phyloP scores from a whole-genome alignment of 2,797 vertebrate genomes.

The Meriones psammophilus region DNA sequence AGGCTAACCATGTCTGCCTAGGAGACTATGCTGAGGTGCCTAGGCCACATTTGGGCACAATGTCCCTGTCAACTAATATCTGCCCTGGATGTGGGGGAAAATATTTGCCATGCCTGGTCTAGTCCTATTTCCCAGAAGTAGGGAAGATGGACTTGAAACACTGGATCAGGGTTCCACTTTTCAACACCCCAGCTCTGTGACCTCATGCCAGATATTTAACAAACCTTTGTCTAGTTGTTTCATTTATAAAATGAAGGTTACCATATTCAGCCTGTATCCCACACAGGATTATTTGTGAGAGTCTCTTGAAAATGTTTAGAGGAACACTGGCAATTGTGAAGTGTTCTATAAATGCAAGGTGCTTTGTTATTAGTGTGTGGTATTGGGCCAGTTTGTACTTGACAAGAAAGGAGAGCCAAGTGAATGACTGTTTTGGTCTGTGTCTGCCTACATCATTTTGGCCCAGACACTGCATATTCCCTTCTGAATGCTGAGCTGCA shows the following conservation, averaged over 20 bases:
- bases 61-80: neutral
- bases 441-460: neutral
- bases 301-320: slow-evolving; percentile 51
- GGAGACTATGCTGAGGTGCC: neutral
- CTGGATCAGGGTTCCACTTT: neutral
- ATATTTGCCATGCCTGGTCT: neutral
- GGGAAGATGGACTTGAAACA: neutral
- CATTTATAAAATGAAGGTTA: neutral
- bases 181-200: neutral
- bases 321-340: neutral
- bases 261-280: neutral
- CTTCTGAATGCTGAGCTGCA: neutral
- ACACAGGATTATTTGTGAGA: neutral
- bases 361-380: slow-evolving; percentile 60
- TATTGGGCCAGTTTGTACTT: slow-evolving; percentile 64
- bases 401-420: slow-evolving; percentile 42
- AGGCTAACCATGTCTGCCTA: neutral
- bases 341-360: slow-evolving; percentile 12
- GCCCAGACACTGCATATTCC: neutral
- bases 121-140: neutral
- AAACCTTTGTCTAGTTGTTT: neutral
- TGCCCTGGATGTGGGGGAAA: neutral
- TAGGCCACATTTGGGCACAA: neutral
- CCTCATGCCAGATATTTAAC: neutral
- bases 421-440: neutral